phyloP scores from a whole-genome alignment of 2,113 vertebrate species.

The Rhabdomys dilectus region DNA sequence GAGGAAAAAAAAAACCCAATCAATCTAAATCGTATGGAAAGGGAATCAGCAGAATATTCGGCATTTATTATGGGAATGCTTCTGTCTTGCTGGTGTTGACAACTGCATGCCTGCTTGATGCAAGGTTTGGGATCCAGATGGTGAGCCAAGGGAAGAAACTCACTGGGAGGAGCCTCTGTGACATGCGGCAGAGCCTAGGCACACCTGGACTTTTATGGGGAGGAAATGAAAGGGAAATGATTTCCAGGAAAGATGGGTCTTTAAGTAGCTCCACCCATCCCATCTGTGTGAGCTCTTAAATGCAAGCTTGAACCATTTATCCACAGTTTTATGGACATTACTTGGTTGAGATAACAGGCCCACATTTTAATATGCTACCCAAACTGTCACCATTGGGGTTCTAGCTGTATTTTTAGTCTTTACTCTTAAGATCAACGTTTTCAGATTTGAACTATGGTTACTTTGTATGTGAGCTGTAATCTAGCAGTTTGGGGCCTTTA shows the following conservation, averaged over 20 bases:
- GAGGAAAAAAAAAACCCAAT: slow-evolving; percentile 29
- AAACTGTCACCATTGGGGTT: slow-evolving; percentile 42
- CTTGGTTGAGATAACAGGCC: slow-evolving; percentile 49
- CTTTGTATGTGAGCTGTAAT: slow-evolving; percentile 3
- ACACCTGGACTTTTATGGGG: slow-evolving; percentile 75
- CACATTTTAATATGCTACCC: slow-evolving; percentile 54
- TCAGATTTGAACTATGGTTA: slow-evolving; percentile 24
- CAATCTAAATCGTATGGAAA: slow-evolving; percentile 8
- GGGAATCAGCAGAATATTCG: slow-evolving; percentile 3
- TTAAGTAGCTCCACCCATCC: slow-evolving; percentile 64
- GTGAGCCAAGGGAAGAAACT: slow-evolving; percentile 64
- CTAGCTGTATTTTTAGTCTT: slow-evolving; percentile 46
- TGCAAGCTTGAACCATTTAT: neutral
- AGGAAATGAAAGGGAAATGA: slow-evolving; percentile 77
- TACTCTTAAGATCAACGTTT: neutral
- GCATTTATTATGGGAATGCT: slow-evolving; percentile 64
- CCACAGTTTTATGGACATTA: neutral
- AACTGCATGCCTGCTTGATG: slow-evolving; percentile 68
- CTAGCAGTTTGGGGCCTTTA: neutral
- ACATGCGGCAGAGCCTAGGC: slow-evolving; percentile 46
- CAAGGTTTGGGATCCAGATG: slow-evolving; percentile 69
- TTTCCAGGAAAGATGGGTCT: slow-evolving; percentile 74
- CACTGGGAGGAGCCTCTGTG: slow-evolving; percentile 59
- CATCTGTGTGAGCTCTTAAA: slow-evolving; percentile 72
- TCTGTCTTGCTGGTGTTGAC: slow-evolving; percentile 71